These are phyloP conservation scores for Rhimphoctona megacephalus DNA, from an alignment of 2,888 invertebrate genomes.

Conservation along the genomic window DNA sequence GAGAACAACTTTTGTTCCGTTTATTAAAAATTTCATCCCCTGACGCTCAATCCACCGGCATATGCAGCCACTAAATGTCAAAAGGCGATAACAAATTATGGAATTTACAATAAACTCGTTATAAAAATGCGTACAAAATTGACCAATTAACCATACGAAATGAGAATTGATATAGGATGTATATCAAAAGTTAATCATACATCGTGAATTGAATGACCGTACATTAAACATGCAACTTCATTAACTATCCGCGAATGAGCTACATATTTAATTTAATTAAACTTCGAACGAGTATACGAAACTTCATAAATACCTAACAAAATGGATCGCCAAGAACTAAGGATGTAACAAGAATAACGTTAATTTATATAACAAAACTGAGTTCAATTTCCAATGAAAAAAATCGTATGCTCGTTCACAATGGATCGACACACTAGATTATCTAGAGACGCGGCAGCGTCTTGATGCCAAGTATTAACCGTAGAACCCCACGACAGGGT, in stretches of 20 bases:
- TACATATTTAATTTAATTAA: background rate
- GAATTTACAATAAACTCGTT: background rate
- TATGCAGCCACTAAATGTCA: background rate
- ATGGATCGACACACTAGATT: no score
- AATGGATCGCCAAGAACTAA: background rate
- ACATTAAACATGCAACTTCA: background rate
- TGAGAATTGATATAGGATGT: background rate
- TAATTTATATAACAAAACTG: background rate
- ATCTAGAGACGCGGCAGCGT: no score
- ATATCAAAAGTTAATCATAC: background rate
- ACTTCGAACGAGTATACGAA: background rate
- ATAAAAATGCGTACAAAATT: background rate
- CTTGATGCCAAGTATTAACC: no score
- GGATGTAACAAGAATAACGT: background rate
- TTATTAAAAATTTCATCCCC: background rate
- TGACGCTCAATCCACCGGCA: background rate
- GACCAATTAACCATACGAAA: background rate
- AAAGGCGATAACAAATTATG: background rate
- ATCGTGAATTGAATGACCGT: background rate
- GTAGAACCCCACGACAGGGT: no score
- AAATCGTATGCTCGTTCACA: no score
- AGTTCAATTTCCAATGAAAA: background rate
- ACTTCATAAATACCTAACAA: background rate
- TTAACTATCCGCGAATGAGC: slow-evolving; percentile 2
- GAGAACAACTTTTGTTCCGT: background rate